These are phyloP conservation scores for Salminus brasiliensis DNA, from an alignment of 2,113 vertebrate genomes.

Conservation along the genomic window DNA sequence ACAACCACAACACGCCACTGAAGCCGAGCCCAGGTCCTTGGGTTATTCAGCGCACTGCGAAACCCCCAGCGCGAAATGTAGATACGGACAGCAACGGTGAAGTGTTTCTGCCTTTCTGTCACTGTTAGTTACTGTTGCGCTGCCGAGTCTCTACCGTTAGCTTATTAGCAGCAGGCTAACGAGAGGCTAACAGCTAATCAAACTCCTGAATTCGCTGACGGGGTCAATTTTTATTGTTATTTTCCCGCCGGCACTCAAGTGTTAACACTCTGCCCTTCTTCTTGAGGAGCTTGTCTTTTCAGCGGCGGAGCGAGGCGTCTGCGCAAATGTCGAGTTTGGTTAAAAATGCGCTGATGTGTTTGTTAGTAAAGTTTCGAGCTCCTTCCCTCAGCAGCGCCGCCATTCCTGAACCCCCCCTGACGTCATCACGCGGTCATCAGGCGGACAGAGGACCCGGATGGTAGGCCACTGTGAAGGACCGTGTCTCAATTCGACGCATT, in stretches of 20 bases:
- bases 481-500: too few relatives aligned
- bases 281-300: constrained; percentile 19
- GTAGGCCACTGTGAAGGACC: neutral
- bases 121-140: constrained; percentile 24
- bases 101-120: neutral
- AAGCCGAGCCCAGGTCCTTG: neutral
- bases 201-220: constrained; percentile 3
- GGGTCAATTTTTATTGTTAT: neutral
- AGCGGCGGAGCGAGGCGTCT: constrained; percentile 24
- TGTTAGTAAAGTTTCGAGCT: constrained; percentile 49
- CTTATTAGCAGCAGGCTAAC: constrained; percentile 63
- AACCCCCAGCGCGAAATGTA: constrained; percentile 57
- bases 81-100: constrained; percentile 56
- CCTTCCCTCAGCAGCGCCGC: constrained; percentile 78
- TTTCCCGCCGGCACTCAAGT: neutral
- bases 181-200: neutral
- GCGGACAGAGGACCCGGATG: constrained; percentile 49
- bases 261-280: neutral
- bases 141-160: constrained; percentile 45
- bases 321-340: constrained; percentile 19
- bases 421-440: constrained; percentile 47
- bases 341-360: neutral
- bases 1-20: constrained; percentile 10
- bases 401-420: constrained; percentile 72
- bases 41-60: neutral